Percentiles rank a stretch among this genome's conserved stretches.
Conservation (phyloP, 1,140 invertebrate genomes). For the Bombus impatiens region DNA sequence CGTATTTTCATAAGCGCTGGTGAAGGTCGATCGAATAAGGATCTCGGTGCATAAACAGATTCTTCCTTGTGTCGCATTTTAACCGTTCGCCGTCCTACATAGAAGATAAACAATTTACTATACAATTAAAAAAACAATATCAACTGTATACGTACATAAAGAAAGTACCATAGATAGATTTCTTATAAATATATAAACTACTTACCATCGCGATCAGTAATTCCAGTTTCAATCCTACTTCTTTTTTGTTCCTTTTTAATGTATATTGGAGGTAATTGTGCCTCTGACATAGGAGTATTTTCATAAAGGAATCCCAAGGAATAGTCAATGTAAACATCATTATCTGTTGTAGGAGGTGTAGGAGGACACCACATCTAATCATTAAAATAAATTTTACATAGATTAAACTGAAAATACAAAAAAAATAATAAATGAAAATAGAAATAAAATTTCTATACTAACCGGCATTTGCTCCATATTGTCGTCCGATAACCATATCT, state of each 20-base stretch:
- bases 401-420: not conserved
- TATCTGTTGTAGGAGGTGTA: constrained; percentile 95
- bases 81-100: constrained; percentile 83
- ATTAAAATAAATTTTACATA: constrained; percentile 34
- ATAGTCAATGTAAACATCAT: constrained; percentile 95
- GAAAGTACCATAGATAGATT: not conserved
- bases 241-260: constrained; percentile 91
- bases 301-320: constrained; percentile 94
- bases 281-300: constrained; percentile 90
- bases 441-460: constrained; percentile 79
- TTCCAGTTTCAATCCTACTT: constrained; percentile 85
- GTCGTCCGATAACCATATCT: constrained; percentile 89
- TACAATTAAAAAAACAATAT: not conserved
- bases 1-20: constrained; percentile 90
- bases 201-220: constrained; percentile 79
- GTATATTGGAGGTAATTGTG: constrained; percentile 92
- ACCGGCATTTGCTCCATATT: constrained; percentile 90
- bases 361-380: constrained; percentile 96
- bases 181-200: not conserved
- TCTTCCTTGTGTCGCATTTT: constrained; percentile 89
- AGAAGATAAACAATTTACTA: not conserved
- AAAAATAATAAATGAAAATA: not conserved
- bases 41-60: constrained; percentile 89
- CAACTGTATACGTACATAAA: not conserved
- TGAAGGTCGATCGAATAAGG: constrained; percentile 93